Evolutionary conservation across 2,888 invertebrate genomes (phyloP), one percentile per base, ranked within the genome.

Genomic region (Tenthredo livida): DNA sequence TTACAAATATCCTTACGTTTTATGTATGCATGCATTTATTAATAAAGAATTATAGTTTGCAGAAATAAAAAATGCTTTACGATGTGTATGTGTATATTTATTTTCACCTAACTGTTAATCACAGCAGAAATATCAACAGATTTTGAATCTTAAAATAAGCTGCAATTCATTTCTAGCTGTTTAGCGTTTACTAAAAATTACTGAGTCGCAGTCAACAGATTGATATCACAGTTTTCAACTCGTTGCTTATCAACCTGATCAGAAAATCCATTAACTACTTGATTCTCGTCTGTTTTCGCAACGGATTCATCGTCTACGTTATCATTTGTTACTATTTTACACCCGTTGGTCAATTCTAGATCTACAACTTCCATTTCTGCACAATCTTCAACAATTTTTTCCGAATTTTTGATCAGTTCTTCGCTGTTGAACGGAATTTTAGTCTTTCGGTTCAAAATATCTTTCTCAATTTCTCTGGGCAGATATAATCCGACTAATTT

Each of bases 401-500:
- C 61, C 17, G 58, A 40, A 80, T 2, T 37, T 50, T 37, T 0
- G 4, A 33, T 4, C 33, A 4, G 33, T 15, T 61, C 25, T 40
- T 80, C 58, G 37, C 25, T 21, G 7, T 5, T 21, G 1, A 25
- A 9, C 21, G 37, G 40, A 40, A 83, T 67, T 67, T 7, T 84
- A n/a, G 84, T 73, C 21, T 88, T 37, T 72, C 89, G 86, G 15
- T 85, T 6, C 65, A 89, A 43, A 12, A 90, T 1, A 10, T 84
- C 17, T 37, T 87, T 87, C 21, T 90, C 90, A 21, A 88, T 15
- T 10, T 58, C 29, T 0, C 6, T 9, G 21, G 89, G 86, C 21
- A 92, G 87, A 10, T 86, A n/a, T 0, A 90, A 12, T 4, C 92
- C 92, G 54, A 88, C 85, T 21, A 92, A 86, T 73, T 78, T 82